phyloP scores from a whole-genome alignment of 1,140 invertebrate species.

The Mizuhopecten yessoensis region DNA sequence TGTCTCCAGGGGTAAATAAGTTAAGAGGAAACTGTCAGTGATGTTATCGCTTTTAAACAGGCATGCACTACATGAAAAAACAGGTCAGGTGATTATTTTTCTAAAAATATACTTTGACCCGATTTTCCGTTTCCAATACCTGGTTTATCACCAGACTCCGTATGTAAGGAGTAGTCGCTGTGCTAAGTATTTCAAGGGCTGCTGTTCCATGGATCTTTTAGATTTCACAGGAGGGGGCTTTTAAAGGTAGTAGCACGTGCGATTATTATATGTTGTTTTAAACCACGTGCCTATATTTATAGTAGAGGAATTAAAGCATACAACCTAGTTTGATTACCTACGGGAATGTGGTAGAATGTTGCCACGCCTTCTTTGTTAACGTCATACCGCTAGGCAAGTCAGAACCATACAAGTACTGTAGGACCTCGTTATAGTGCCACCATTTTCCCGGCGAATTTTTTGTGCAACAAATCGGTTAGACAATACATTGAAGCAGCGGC shows the following conservation, averaged over 20 bases:
- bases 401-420: no score
- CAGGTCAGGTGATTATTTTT: background rate
- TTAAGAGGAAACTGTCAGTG: background rate
- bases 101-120: background rate
- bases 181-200: background rate
- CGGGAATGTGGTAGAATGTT: background rate
- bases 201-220: background rate
- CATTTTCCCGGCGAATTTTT: no score
- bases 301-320: background rate
- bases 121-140: background rate
- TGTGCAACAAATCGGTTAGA: no score
- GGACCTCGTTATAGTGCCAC: no score
- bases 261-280: no score
- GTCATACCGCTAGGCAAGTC: no score
- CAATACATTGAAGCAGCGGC: no score
- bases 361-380: background rate
- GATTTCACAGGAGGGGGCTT: background rate
- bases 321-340: background rate
- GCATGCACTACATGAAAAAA: background rate
- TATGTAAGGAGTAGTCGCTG: background rate
- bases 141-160: background rate
- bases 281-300: background rate
- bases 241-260: background rate
- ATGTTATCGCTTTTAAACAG: conserved; percentile 11
- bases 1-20: no score